These are phyloP conservation scores for Connochaetes taurinus DNA, from an alignment of 2,113 vertebrate genomes.

Conservation along the genomic window DNA sequence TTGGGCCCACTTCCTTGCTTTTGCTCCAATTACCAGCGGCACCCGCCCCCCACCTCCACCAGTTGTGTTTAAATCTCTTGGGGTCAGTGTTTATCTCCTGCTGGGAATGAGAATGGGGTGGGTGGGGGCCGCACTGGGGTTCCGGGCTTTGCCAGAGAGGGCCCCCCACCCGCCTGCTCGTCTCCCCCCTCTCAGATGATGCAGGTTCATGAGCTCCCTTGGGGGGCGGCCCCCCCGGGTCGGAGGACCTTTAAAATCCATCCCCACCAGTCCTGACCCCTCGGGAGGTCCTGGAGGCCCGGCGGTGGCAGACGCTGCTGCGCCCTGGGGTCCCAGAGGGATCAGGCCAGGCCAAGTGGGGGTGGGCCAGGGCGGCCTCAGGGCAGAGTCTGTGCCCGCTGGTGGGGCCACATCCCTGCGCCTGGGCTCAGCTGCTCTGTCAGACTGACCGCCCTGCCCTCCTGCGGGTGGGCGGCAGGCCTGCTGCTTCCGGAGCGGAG, in stretches of 20 bases:
- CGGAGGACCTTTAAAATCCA: neutral
- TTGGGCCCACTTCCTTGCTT: neutral
- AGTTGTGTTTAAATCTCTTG: neutral
- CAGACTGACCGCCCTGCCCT: neutral
- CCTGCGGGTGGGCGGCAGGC: too few species aligned
- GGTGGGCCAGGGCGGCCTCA: neutral
- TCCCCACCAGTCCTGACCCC: neutral
- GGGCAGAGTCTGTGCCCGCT: neutral
- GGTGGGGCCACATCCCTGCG: rapidly evolving
- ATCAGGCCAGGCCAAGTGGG: neutral
- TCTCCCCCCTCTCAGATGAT: neutral
- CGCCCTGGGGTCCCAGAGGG: neutral
- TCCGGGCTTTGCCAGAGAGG: neutral
- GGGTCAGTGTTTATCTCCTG: neutral
- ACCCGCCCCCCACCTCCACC: neutral
- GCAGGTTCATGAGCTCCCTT: neutral
- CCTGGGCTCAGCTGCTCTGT: neutral
- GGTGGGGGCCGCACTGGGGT: neutral
- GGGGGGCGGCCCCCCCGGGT: rapidly evolving
- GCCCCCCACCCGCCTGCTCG: neutral
- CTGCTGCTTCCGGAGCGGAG: neutral
- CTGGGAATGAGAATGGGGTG: neutral
- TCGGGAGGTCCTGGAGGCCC: neutral
- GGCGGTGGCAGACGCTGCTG: neutral
- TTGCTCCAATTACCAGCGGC: neutral